Evolutionary conservation across 1,140 invertebrate species (phyloP), one percentile per base, ranked within the genome.

Genomic region (Drosophila truncata): DNA sequence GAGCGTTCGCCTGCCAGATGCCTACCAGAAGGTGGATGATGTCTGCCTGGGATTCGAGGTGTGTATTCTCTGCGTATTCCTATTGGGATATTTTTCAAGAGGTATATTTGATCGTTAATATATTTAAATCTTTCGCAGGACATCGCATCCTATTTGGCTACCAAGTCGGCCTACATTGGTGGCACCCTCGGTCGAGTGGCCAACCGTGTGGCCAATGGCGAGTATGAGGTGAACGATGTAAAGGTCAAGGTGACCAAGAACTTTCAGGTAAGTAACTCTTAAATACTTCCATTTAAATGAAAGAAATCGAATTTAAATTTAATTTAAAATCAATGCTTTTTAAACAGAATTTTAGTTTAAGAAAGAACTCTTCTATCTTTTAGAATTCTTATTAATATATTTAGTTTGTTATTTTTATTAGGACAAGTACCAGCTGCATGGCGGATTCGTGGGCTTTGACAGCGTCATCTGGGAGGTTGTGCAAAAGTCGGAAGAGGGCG

Each of bases 111-210:
- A 35, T 52, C 0, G 2, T 33, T 20, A 33, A 20, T 10, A 9
- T 52, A 33, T 23, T 23, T 35, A 16, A 16, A 23, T 8, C 1
- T 0, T 6, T 54, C 1, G 23, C n/a, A 54, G 85, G 94, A 95
- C 85, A 93, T 97, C 13, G 93, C 95, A 83, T 81, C 88, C n/a
- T 91, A 91, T 39, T 33, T 80, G 11, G 63, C 52, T 27, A 54
- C 64, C 14, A 76, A 80, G 93, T 95, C 95, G 63, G 95, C 96
- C 0, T 98, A 98, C 87, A 96, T 99, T 86, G 98, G 98, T 8
- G 96, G 96, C 0, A 96, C 97, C 0, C 93, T 99, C 35, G 98
- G 98, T 6, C 94, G 98, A 75, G 96, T 98, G 46, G 97, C 97
- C 0, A 99, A 99, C 93, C 94, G 98, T 41, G 98, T 98, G 73